phyloP scores from a whole-genome alignment of 2,888 invertebrate genomes.

The Eilema sororculum region DNA sequence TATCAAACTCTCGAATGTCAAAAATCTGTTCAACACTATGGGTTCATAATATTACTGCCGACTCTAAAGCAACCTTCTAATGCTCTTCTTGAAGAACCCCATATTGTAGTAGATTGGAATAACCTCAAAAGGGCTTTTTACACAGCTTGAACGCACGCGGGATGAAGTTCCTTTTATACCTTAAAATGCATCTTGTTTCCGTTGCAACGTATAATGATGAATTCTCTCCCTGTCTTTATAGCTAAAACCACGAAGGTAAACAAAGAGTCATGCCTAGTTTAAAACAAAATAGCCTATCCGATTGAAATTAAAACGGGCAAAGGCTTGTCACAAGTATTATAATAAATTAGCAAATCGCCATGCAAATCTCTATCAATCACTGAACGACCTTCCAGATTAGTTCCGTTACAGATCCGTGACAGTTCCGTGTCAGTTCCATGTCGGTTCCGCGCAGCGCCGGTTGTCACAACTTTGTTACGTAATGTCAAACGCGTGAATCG shows the following conservation, averaged over 20 bases:
- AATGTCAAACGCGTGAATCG: slow-evolving; percentile 2
- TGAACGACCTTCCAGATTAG: slow-evolving; percentile 42
- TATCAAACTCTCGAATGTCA: too few species aligned
- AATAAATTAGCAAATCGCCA: slow-evolving; percentile 18
- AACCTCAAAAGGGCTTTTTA: too few species aligned
- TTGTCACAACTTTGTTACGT: slow-evolving; percentile 27
- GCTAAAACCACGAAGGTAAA: neutral
- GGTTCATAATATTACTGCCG: too few species aligned
- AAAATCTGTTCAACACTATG: too few species aligned
- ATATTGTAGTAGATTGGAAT: too few species aligned
- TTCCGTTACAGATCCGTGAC: slow-evolving; percentile 45
- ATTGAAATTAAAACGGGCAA: neutral
- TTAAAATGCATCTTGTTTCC: too few species aligned
- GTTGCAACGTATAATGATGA: too few species aligned
- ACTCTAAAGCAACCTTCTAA: too few species aligned
- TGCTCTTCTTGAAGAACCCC: too few species aligned
- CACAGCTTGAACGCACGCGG: too few species aligned
- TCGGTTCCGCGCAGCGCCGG: slow-evolving; percentile 29
- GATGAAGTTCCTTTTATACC: too few species aligned
- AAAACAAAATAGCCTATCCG: neutral
- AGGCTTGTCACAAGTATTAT: neutral
- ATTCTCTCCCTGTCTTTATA: neutral
- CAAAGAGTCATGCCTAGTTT: slow-evolving; percentile 7
- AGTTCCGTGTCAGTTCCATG: slow-evolving; percentile 29
- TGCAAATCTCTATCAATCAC: slow-evolving; percentile 41